These are phyloP conservation scores for Drosophila greeni DNA, from an alignment of 2,888 invertebrate genomes.

Conservation along the genomic window DNA sequence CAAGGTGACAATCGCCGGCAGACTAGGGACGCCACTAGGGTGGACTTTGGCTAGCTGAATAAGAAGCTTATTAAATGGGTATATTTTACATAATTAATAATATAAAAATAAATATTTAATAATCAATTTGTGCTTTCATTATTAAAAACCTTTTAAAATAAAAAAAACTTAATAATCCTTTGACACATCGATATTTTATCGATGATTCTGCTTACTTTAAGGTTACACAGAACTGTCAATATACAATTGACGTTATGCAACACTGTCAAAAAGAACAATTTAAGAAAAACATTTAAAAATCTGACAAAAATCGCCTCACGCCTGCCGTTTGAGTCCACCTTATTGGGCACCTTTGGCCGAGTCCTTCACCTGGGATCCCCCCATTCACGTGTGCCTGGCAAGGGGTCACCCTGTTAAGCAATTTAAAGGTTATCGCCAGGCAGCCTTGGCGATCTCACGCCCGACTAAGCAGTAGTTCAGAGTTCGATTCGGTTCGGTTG, in stretches of 20 bases:
- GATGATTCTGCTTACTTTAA: neutral
- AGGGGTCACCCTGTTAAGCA: slow-evolving; percentile 47
- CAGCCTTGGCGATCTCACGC: slow-evolving; percentile 66
- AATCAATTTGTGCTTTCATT: neutral
- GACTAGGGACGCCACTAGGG: slow-evolving; percentile 26
- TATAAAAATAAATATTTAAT: too few relatives aligned
- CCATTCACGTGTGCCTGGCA: neutral
- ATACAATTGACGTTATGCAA: neutral
- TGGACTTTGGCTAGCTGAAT: neutral
- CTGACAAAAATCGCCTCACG: too few relatives aligned
- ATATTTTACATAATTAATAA: too few relatives aligned
- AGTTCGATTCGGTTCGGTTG: slow-evolving; percentile 30
- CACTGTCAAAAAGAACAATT: too few relatives aligned
- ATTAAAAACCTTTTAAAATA: neutral
- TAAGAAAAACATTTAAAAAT: too few relatives aligned
- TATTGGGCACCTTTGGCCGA: neutral
- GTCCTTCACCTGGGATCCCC: neutral
- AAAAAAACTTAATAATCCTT: too few relatives aligned
- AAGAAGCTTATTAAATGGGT: neutral
- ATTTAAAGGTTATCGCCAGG: slow-evolving; percentile 67
- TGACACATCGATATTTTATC: neutral
- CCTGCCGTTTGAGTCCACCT: neutral
- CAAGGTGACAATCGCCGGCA: slow-evolving; percentile 63
- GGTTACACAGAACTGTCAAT: neutral
- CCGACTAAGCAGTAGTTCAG: slow-evolving; percentile 56